phyloP scores from a whole-genome alignment of 35 echinoderm and acorn worm genomes.

The Lytechinus pictus region DNA sequence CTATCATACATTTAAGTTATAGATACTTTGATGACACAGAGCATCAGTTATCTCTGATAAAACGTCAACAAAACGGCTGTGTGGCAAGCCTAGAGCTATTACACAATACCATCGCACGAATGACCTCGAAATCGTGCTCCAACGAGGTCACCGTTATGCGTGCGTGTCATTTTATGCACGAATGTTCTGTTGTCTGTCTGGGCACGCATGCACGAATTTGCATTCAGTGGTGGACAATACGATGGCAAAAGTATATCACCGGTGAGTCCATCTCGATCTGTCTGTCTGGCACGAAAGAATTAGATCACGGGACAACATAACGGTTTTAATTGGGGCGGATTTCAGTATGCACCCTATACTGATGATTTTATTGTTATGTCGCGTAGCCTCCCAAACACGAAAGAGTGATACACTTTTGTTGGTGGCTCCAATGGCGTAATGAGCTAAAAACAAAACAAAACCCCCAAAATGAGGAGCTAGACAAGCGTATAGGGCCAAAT shows the following conservation, averaged over 20 bases:
- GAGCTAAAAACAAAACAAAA: too few species aligned
- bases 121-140: not conserved
- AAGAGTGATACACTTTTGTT: not conserved
- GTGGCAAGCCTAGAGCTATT: not conserved
- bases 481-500: too few species aligned
- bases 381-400: not conserved
- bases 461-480: too few species aligned
- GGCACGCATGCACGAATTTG: not conserved
- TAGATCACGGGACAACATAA: not conserved
- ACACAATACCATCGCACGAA: not conserved
- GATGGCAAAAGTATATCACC: not conserved
- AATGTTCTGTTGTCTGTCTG: not conserved
- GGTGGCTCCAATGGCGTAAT: too few species aligned
- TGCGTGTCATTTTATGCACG: not conserved
- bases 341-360: not conserved
- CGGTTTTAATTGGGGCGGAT: too few species aligned
- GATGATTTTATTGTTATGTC: not conserved
- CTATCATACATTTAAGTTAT: too few species aligned
- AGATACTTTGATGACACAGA: too few species aligned
- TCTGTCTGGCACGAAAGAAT: not conserved
- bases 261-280: not conserved
- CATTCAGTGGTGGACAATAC: not conserved
- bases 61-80: not conserved
- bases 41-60: not conserved
- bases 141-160: not conserved